These are phyloP conservation scores for Narcine bancroftii DNA, from an alignment of 2,113 vertebrate species.

Conservation along the genomic window DNA sequence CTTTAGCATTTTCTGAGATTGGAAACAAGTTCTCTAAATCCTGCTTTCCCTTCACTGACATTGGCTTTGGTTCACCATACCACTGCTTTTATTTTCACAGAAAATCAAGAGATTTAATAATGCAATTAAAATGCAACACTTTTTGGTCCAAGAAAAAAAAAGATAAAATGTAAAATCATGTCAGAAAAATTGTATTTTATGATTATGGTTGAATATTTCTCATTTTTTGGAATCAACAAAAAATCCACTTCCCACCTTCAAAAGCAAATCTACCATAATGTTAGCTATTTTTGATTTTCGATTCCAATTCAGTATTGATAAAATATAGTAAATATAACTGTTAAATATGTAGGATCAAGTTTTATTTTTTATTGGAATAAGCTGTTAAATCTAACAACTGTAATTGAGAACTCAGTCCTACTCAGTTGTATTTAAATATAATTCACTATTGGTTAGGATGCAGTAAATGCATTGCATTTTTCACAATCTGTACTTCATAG, in stretches of 20 bases:
- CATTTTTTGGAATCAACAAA: background rate
- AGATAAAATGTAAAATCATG: background rate
- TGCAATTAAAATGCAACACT: constrained; percentile 43
- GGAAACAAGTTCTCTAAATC: constrained; percentile 38
- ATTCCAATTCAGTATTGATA: background rate
- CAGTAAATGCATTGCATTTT: background rate
- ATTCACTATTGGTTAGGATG: background rate
- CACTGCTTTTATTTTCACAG: constrained; percentile 55
- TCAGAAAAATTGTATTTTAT: background rate
- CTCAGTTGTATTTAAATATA: background rate
- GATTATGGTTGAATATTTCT: background rate
- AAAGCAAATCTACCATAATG: background rate
- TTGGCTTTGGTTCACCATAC: constrained; percentile 51
- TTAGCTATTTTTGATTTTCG: background rate
- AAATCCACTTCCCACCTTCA: background rate
- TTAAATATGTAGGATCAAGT: background rate
- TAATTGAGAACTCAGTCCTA: background rate
- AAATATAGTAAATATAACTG: too few relatives aligned
- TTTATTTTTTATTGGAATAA: background rate
- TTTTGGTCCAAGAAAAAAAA: constrained; percentile 14
- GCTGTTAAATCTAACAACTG: background rate
- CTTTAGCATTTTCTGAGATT: background rate
- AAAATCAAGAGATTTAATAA: constrained; percentile 49
- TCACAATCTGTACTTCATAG: background rate
- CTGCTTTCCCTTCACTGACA: constrained; percentile 43